Conservation (phyloP, 30 jellyfish, hydroid and myxozoan species). For the Cassiopea andromeda region DNA sequence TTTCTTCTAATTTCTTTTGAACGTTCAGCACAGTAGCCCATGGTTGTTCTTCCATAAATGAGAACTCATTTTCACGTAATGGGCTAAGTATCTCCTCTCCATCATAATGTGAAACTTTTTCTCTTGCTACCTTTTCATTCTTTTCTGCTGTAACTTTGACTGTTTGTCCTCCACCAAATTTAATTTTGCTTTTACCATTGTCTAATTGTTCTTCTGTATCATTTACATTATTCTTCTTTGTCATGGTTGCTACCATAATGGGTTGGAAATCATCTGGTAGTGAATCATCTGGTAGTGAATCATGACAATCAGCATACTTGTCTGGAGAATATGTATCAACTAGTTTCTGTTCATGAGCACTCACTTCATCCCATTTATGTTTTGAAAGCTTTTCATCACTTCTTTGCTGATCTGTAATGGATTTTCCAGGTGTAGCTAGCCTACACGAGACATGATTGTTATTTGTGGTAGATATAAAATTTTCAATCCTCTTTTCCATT, state of each 20-base stretch:
- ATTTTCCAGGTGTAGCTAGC: neutral
- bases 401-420: neutral
- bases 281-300: constrained; percentile 36
- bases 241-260: neutral
- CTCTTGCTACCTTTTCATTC: neutral
- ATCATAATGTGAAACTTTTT: neutral
- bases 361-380: neutral
- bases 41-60: constrained; percentile 61
- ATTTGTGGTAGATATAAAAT: neutral
- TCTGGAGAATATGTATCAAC: constrained; percentile 72
- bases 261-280: constrained; percentile 63
- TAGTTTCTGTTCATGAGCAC: neutral
- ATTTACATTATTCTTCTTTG: neutral
- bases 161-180: neutral
- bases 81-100: constrained; percentile 43
- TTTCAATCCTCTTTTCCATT: constrained; percentile 60
- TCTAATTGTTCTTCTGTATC: neutral
- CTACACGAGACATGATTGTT: neutral
- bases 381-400: neutral
- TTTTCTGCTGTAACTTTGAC: neutral
- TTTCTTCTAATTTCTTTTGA: constrained; percentile 47
- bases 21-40: constrained; percentile 36
- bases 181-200: neutral
- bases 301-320: constrained; percentile 72
- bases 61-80: constrained; percentile 10